phyloP scores from a whole-genome alignment of 2,113 vertebrate genomes.

The Solenodon paradoxus region DNA sequence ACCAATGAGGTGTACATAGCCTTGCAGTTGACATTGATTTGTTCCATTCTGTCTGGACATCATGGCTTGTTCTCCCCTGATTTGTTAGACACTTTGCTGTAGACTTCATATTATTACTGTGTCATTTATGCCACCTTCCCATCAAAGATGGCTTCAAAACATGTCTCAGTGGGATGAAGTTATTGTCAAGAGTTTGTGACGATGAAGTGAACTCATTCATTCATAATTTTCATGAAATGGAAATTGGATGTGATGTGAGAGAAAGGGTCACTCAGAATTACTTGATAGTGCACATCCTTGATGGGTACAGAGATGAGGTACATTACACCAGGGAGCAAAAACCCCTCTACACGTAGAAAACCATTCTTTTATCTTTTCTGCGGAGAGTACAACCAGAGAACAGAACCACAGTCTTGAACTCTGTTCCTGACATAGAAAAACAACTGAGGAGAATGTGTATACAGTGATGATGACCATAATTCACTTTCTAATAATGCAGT shows the following conservation, averaged over 20 bases:
- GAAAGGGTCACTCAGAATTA: neutral
- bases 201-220: slow-evolving; percentile 28
- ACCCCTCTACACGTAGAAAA: neutral
- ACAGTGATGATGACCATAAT: neutral
- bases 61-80: slow-evolving; percentile 39
- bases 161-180: slow-evolving; percentile 12
- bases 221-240: too few relatives aligned
- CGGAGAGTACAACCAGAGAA: neutral
- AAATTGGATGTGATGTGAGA: neutral
- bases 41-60: slow-evolving; percentile 54
- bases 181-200: slow-evolving; percentile 50
- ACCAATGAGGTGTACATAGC: neutral
- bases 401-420: neutral
- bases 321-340: neutral
- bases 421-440: neutral
- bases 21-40: slow-evolving; percentile 32
- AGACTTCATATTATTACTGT: slow-evolving; percentile 61
- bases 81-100: slow-evolving; percentile 48
- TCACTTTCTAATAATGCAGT: neutral
- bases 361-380: neutral
- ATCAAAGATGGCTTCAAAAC: slow-evolving; percentile 49
- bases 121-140: slow-evolving; percentile 63
- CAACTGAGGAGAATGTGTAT: too few relatives aligned
- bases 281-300: neutral
- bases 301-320: neutral